A percentile compares a stretch with the other conserved stretches of the same genome.
These are phyloP conservation scores for Drosophila picticornis DNA, from an alignment of 2,888 invertebrate species.

Conservation along the genomic window DNA sequence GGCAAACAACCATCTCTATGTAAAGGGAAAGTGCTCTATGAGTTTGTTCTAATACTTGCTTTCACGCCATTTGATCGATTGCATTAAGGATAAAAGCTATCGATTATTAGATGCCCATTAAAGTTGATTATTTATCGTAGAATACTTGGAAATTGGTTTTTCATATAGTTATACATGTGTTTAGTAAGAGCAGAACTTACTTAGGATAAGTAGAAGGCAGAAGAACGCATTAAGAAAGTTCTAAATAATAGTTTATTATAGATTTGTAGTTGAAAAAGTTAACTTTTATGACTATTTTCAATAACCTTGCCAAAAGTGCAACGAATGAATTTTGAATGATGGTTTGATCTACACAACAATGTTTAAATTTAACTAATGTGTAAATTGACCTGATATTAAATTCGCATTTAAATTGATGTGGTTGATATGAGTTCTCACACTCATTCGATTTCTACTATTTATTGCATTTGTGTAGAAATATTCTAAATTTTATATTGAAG, in stretches of 20 bases:
- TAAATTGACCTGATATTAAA: not conserved
- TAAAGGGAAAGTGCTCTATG: not conserved
- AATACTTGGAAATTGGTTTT: not conserved
- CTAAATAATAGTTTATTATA: not conserved
- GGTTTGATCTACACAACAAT: not conserved
- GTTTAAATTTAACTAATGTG: fast-evolving
- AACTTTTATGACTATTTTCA: not conserved
- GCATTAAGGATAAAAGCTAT: not conserved
- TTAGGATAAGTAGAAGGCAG: not conserved
- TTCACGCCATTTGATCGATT: not conserved
- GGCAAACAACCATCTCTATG: not conserved
- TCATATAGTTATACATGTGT: not conserved
- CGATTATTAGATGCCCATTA: not conserved
- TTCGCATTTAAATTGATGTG: not conserved
- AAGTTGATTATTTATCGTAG: not conserved
- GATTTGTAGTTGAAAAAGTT: not conserved
- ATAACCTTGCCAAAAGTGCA: not conserved
- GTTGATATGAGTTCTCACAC: not conserved
- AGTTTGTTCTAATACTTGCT: not conserved
- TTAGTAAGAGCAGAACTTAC: not conserved
- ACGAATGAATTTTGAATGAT: not conserved
- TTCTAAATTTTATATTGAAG: not conserved
- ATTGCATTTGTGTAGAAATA: not conserved
- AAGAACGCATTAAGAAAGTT: not conserved
- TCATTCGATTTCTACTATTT: not conserved